A percentile compares a stretch with the other conserved stretches of the same genome.
phyloP scores from a whole-genome alignment of 2,888 invertebrate genomes.

The Epinotia ramella region DNA sequence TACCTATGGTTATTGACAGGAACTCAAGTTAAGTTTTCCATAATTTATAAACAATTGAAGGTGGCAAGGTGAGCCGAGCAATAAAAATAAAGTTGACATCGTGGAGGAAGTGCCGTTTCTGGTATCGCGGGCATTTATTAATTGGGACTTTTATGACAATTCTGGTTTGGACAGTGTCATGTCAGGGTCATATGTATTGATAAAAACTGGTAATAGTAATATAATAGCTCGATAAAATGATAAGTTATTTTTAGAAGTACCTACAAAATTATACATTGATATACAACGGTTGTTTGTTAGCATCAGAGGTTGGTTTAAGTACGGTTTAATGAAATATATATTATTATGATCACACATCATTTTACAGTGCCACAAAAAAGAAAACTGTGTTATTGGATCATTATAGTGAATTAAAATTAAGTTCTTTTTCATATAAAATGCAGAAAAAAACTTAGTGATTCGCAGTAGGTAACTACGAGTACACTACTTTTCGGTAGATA shows the following conservation, averaged over 20 bases:
- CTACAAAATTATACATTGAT: background rate
- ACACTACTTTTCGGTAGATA: too few relatives aligned
- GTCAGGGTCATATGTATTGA: slow-evolving; percentile 28
- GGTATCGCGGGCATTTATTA: slow-evolving; percentile 23
- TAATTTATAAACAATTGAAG: slow-evolving; percentile 36
- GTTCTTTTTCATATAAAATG: too few relatives aligned
- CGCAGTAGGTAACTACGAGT: too few relatives aligned
- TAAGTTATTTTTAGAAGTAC: background rate
- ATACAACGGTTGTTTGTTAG: too few relatives aligned
- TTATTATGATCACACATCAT: too few relatives aligned
- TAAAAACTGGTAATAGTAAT: slow-evolving; percentile 4
- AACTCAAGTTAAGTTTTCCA: slow-evolving; percentile 19
- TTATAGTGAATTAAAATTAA: too few relatives aligned
- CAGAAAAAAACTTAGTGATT: too few relatives aligned
- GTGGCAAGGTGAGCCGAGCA: slow-evolving; percentile 33
- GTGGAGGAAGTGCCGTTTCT: slow-evolving; percentile 34
- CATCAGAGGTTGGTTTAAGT: too few relatives aligned
- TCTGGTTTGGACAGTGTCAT: slow-evolving; percentile 31
- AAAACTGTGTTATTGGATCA: too few relatives aligned
- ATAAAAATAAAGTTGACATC: slow-evolving; percentile 30
- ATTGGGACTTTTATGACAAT: slow-evolving; percentile 38
- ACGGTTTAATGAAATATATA: too few relatives aligned
- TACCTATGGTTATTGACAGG: background rate
- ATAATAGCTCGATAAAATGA: background rate
- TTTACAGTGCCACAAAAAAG: too few relatives aligned